A percentile compares a stretch with the other conserved stretches of the same genome.
Conservation (phyloP, 2,797 vertebrate genomes). For the Malacoctenus gilli region DNA sequence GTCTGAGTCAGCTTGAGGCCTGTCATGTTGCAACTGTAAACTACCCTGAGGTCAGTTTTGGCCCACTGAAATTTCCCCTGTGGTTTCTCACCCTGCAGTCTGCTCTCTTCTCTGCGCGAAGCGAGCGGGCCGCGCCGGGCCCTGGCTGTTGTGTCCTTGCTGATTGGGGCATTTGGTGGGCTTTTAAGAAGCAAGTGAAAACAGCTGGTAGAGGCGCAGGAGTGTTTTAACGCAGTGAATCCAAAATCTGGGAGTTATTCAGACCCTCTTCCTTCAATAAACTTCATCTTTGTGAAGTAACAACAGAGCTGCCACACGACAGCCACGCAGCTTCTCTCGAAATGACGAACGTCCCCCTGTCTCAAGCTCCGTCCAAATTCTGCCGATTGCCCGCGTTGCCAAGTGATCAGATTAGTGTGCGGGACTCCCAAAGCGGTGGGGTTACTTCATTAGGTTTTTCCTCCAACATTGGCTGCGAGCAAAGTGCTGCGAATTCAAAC, state of each 20-base stretch:
- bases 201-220: not conserved
- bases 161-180: constrained; percentile 42
- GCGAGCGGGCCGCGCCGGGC: constrained; percentile 31
- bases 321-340: no score
- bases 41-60: constrained; percentile 49
- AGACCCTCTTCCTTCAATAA: no score
- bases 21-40: constrained; percentile 55
- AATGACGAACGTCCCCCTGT: no score
- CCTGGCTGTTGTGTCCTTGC: not conserved
- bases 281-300: no score
- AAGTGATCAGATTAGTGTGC: no score
- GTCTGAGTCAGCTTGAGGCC: constrained; percentile 46
- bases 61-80: constrained; percentile 60
- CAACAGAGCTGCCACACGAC: no score
- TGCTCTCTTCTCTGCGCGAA: constrained; percentile 27
- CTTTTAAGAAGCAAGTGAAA: constrained; percentile 29
- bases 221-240: no score
- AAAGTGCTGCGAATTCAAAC: constrained; percentile 22
- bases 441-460: not conserved
- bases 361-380: no score
- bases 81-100: constrained; percentile 50
- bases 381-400: no score
- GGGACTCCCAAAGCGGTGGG: no score
- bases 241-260: no score
- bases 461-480: constrained; percentile 10